Percentiles rank a stretch among this genome's conserved stretches.
phyloP scores from a whole-genome alignment of 2,113 vertebrate species.

The Osmerus eperlanus region DNA sequence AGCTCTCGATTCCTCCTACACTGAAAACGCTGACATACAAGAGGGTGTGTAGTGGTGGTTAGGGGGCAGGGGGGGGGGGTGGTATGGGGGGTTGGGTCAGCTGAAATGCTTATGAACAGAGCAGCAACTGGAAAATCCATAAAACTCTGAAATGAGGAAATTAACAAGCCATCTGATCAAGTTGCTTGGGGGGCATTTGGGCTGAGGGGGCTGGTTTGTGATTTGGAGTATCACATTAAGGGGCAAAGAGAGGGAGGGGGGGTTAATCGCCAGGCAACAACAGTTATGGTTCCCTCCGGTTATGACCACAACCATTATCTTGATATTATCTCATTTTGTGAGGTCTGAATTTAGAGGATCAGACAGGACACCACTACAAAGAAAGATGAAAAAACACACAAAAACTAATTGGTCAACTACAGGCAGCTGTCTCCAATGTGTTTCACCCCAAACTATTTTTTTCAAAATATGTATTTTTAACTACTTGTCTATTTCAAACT shows the following conservation, averaged over 20 bases:
- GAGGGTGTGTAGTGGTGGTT: constrained; percentile 72
- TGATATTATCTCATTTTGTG: constrained; percentile 14
- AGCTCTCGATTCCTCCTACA: constrained; percentile 94
- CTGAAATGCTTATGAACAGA: constrained; percentile 93
- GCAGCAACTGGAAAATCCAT: constrained; percentile 92
- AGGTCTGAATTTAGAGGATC: background rate
- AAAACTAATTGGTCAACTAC: too few relatives aligned
- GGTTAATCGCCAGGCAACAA: background rate
- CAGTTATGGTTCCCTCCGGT: constrained; percentile 16
- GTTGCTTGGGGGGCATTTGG: constrained; percentile 25
- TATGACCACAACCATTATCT: constrained; percentile 1
- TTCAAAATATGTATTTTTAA: constrained; percentile 10
- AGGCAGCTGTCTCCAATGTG: too few relatives aligned
- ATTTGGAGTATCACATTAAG: constrained; percentile 25
- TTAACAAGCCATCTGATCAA: constrained; percentile 82
- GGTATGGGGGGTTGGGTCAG: constrained; percentile 66
- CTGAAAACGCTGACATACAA: constrained; percentile 90
- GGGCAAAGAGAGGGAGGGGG: background rate
- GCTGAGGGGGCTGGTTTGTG: constrained; percentile 23
- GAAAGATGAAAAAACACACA: background rate
- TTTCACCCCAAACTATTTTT: too few relatives aligned
- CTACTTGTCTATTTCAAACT: constrained; percentile 21
- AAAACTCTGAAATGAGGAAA: constrained; percentile 91
- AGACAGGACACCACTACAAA: constrained; percentile 4
- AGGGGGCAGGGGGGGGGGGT: constrained; percentile 28